A percentile compares a stretch with the other conserved stretches of the same genome.
phyloP scores from a whole-genome alignment of 1,140 invertebrate genomes.

The Metaphire vulgaris region DNA sequence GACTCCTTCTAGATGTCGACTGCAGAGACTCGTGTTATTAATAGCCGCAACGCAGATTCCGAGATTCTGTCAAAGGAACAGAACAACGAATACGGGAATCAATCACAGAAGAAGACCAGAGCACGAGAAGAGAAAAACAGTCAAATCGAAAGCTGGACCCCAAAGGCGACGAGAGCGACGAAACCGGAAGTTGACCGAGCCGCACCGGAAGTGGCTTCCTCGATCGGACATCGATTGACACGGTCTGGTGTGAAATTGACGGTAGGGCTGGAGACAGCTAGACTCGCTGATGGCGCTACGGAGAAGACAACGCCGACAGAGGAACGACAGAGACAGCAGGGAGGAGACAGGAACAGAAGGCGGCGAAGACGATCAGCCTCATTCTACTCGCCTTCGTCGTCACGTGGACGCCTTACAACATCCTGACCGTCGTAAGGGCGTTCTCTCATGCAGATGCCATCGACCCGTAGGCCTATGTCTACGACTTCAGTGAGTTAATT shows the following conservation, averaged over 20 bases:
- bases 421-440: slow-evolving; percentile 55
- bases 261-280: no score
- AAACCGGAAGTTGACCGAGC: not conserved
- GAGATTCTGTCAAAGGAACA: no score
- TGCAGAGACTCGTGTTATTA: no score
- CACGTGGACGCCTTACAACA: slow-evolving; percentile 99
- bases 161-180: not conserved
- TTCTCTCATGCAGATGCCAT: slow-evolving; percentile 40
- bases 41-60: no score
- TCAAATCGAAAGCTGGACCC: not conserved
- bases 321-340: not conserved
- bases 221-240: no score
- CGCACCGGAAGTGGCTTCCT: not conserved
- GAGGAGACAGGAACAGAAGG: slow-evolving; percentile 92
- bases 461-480: not conserved
- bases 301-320: not conserved
- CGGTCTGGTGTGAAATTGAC: no score
- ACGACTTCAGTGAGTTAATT: not conserved
- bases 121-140: not conserved
- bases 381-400: slow-evolving; percentile 96
- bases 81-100: not conserved
- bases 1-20: no score
- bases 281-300: no score
- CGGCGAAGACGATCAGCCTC: slow-evolving; percentile 92
- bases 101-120: not conserved